Evolutionary conservation across 1,140 invertebrate genomes (phyloP).

Genomic region (Copidosoma floridanum): DNA sequence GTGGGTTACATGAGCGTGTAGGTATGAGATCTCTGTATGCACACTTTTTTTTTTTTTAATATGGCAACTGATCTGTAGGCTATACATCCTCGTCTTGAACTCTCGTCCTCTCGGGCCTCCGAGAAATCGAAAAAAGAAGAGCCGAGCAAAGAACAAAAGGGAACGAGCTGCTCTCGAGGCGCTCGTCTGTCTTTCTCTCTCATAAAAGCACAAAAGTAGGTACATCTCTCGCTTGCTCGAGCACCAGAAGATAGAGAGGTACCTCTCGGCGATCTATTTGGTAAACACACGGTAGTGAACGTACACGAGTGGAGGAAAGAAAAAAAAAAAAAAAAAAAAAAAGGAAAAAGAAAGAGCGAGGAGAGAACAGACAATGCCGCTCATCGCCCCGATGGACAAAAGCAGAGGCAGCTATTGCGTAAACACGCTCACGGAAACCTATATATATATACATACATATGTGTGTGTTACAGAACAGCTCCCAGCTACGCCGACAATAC

Average conservation of each 20-base stretch:
- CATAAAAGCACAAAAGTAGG: slow-evolving; percentile 52
- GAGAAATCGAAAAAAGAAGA: slow-evolving; percentile 42
- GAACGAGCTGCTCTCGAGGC: slow-evolving; percentile 36
- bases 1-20: too few relatives aligned
- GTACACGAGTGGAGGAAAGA: slow-evolving; percentile 23
- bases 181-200: slow-evolving; percentile 30
- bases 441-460: too few relatives aligned
- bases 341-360: too few relatives aligned
- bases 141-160: slow-evolving; percentile 49
- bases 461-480: too few relatives aligned
- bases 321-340: slow-evolving; percentile 21
- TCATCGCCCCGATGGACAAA: slow-evolving; percentile 56
- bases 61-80: not conserved
- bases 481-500: slow-evolving; percentile 39
- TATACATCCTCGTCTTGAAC: too few relatives aligned
- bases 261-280: slow-evolving; percentile 52
- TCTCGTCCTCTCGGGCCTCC: slow-evolving; percentile 13
- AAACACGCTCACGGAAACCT: slow-evolving; percentile 52
- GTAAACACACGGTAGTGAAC: slow-evolving; percentile 46
- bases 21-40: too few relatives aligned
- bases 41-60: slow-evolving; percentile 14
- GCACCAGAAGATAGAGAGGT: slow-evolving; percentile 11
- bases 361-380: slow-evolving; percentile 35
- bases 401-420: slow-evolving; percentile 50
- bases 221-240: slow-evolving; percentile 37